Evolutionary conservation across 1,140 invertebrate genomes (phyloP), one percentile per base, ranked within the genome.

Genomic region (Nylanderia fulva): DNA sequence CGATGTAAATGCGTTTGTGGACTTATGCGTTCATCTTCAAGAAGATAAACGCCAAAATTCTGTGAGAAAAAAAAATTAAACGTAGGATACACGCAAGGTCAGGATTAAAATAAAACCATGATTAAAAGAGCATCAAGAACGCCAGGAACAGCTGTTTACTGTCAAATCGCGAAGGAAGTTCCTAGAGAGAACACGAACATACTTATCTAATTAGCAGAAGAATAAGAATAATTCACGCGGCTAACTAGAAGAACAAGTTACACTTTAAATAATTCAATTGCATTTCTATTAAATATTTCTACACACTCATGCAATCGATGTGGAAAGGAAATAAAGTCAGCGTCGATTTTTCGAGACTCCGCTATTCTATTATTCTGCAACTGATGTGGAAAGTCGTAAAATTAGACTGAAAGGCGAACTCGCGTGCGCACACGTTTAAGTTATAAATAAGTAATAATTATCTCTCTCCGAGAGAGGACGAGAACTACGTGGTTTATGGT

Each of bases 361-460:
- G 72, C 21, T 33, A 27, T 24, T 6, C 18, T 61, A 8, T 6
- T 48, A 48, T 48, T 18, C 45, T 18, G 7, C 24, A 58, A 9
- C 27, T 48, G 8, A 8, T 33, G 29, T n/a, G 9, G 7, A 48
- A 48, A 76, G 9, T 45, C n/a, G 0, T 27, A 52, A 66, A 77
- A 64, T 66, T 54, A 77, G 18, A 21, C 9, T 33, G 9, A 13
- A 33, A 15, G 18, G 13, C n/a, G 3, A 33, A 24, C 36, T 42
- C 21, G 33, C 58, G 18, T 27, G 61, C 21, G 33, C 56, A 8
- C n/a, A 18, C 15, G 58, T 80, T 80, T 42, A 58, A 42, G 15
- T 42, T 56, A 69, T 29, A 69, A 69, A 80, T 56, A 69, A 68
- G 56, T 68, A 80, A 68, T 69, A 69, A 69, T 80, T 69, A 72